Evolutionary conservation across 2,113 vertebrate species (phyloP).

Genomic region (Mormyrus iriodes): DNA sequence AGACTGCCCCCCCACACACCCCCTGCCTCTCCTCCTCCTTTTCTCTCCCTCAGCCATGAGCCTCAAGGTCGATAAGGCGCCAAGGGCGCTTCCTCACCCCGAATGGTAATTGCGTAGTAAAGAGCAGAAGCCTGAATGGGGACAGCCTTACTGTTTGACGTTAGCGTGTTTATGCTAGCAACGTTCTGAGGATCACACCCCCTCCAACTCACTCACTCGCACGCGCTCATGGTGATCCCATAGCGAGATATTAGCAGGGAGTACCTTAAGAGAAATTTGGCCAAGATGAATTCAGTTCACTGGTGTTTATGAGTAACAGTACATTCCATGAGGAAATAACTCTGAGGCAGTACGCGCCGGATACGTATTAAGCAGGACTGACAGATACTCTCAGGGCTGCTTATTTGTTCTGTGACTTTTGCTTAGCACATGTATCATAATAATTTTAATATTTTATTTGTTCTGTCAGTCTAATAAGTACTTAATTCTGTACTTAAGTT

Average conservation of each 20-base stretch:
- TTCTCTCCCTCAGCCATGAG: neutral
- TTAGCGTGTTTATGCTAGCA: neutral
- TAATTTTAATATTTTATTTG: neutral
- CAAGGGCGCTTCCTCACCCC: neutral
- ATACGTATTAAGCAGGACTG: neutral
- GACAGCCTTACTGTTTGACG: neutral
- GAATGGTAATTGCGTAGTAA: neutral
- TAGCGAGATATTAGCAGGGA: neutral
- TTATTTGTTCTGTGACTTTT: neutral
- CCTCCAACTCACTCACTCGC: neutral
- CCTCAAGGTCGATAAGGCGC: neutral
- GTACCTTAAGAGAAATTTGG: neutral
- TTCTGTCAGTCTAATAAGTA: neutral
- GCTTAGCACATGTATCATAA: neutral
- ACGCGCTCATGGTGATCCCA: neutral
- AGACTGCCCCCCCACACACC: neutral
- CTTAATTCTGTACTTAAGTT: neutral
- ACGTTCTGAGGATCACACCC: neutral
- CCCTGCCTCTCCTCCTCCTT: neutral
- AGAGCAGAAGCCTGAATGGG: neutral
- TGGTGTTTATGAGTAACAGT: neutral
- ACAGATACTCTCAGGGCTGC: neutral
- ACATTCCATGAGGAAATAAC: constrained; percentile 4
- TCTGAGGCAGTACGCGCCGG: neutral
- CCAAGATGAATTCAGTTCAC: neutral